Conservation (phyloP, 2,113 vertebrate species). For the Eulacestoma nigropectus region DNA sequence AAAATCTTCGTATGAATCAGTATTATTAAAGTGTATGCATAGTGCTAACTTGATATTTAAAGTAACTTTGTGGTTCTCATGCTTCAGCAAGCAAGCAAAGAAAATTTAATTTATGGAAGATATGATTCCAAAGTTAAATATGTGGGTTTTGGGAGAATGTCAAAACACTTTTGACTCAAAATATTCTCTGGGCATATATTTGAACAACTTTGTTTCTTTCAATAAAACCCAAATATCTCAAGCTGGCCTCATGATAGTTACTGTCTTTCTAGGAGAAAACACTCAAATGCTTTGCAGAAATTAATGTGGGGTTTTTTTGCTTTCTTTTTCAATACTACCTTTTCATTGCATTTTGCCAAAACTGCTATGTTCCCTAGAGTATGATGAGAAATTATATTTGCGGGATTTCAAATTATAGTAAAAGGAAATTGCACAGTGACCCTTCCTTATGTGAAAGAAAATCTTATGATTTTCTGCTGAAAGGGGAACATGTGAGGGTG, state of each 20-base stretch:
- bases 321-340: neutral
- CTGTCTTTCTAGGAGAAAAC: neutral
- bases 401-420: conserved; percentile 55
- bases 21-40: conserved; percentile 31
- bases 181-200: conserved; percentile 26
- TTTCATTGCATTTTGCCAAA: neutral
- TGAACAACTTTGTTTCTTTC: neutral
- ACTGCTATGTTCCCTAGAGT: neutral
- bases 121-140: conserved; percentile 47
- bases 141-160: conserved; percentile 20
- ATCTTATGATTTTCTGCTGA: conserved; percentile 50
- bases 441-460: conserved; percentile 46
- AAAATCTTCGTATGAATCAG: neutral
- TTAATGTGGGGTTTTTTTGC: neutral
- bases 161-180: neutral
- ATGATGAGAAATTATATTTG: conserved; percentile 37
- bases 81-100: conserved; percentile 46
- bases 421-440: conserved; percentile 67
- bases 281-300: neutral
- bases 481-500: neutral
- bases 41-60: conserved; percentile 35
- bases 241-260: neutral
- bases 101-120: neutral
- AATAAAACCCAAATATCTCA: neutral
- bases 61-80: conserved; percentile 17